Conservation (phyloP, 2,113 vertebrate species). For the Megaceryle torquata region DNA sequence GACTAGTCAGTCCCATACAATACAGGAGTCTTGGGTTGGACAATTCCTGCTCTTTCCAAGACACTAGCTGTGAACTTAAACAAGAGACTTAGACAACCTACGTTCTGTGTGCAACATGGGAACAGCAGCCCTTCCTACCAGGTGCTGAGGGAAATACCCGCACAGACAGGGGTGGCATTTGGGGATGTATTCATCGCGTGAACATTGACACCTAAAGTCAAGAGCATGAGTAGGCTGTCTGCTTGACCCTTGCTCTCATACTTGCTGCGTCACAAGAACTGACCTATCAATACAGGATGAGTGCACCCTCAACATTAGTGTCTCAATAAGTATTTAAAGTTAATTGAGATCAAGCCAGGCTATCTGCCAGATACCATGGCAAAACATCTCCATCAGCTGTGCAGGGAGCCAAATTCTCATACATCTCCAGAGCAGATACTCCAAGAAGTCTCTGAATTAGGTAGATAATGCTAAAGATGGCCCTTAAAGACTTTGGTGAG, state of each 20-base stretch:
- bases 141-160: neutral
- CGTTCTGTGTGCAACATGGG: neutral
- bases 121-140: neutral
- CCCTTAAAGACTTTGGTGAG: neutral
- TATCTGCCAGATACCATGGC: neutral
- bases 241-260: neutral
- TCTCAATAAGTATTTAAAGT: neutral
- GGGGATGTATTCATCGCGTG: fast-evolving
- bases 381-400: neutral
- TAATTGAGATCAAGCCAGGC: neutral
- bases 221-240: neutral
- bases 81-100: neutral
- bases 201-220: neutral
- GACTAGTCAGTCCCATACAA: neutral
- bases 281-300: neutral
- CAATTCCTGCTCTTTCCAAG: neutral
- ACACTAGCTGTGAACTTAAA: neutral
- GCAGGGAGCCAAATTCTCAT: neutral
- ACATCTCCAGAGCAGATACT: neutral
- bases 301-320: neutral
- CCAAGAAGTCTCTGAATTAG: neutral
- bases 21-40: neutral
- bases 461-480: neutral
- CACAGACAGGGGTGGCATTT: neutral
- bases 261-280: neutral